Base-by-base conservation (phyloP, 2,113 vertebrate species). In the Hippoglossus stenolepis region DNA sequence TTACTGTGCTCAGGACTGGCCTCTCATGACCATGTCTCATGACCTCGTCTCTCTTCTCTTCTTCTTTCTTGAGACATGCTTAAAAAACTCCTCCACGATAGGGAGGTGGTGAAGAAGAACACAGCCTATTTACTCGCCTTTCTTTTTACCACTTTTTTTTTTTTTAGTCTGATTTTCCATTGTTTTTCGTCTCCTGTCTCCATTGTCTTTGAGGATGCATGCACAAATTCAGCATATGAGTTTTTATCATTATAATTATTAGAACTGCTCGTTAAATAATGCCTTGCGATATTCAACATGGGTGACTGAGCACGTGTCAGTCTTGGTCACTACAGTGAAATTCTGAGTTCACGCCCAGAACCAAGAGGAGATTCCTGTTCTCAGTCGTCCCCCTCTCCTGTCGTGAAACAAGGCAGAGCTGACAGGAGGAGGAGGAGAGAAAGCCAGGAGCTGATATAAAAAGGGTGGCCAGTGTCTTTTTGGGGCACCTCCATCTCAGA, bases 171-270 rank as follows among this genome's bases (percentile, higher is more conserved):
- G 49, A 76, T 85, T 77, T 80, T 73, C 45, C 74, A 49, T 49
- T 75, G 40, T 54, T 71, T 70, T 58, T 86, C 51, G 5, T 75
- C 75, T 82, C 73, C 73, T 56, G 40, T 82, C 82, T 83, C 80
- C 74, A 60, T 80, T 38, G 78, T 85, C 80, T 87, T 79, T 81
- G 82, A 91, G 83, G 87, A 93, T 84, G 88, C 91, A 93, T 92
- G 91, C 92, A 93, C 81, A 91, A 92, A 92, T 89, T 92, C 85
- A 90, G 89, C 89, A 84, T 90, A 90, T 85, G 80, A 81, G 76
- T 70, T 87, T 83, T 84, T 77, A 67, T 84, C 80, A 70, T 73
- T 73, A 83, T 81, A 78, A 79, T 89, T 66, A 86, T 89, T 83
- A 74, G 57, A 85, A 82, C 86, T 80, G 73, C 85, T 73, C 18